Evolutionary conservation across 1,140 invertebrate species (phyloP), one percentile per base, ranked within the genome.

Genomic region (Copidosoma floridanum): DNA sequence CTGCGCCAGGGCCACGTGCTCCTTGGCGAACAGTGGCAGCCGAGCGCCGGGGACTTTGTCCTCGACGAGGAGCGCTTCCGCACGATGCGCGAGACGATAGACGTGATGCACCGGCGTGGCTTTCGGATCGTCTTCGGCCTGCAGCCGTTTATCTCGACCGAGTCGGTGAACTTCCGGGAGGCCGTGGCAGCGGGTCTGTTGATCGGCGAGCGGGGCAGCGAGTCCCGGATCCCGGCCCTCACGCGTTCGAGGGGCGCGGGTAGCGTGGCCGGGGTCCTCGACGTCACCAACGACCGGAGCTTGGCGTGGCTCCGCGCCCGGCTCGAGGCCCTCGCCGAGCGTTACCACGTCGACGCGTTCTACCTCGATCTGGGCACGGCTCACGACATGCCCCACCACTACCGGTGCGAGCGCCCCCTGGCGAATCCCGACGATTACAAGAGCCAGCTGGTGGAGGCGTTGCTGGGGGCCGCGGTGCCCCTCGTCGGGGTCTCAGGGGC

Each of bases 281-380:
- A 96, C 71, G 85, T 94, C 3, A 95, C 92, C 0, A 92, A 93
- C 56, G 88, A 90, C 63, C 82, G 84, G 29, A 88, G 90, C 0
- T 75, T 90, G 1, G 85, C 88, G 0, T 97, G 95, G 94, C 82
- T 95, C 18, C 73, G 88, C 3, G 80, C 84, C 23, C 90, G 92
- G 71, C 76, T 97, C 1, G 83, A 88, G 63, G 76, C 80, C 1
- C 77, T 97, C 0, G 84, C 87, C 23, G 82, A 85, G 2, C 85
- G 86, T 29, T 93, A 92, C 62, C 84, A 90, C 26, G 89, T 98
- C 7, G 89, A 94, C 69, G 89, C 92, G 1, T 95, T 95, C 72
- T 96, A 92, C 67, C 84, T 97, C 43, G 94, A 97, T 70, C 82
- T 95, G 23, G 95, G 95, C 0, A 92, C 92, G 3, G 89, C 91